Evolutionary conservation across 2,888 invertebrate genomes (phyloP).

Genomic region (Apodemia zela): DNA sequence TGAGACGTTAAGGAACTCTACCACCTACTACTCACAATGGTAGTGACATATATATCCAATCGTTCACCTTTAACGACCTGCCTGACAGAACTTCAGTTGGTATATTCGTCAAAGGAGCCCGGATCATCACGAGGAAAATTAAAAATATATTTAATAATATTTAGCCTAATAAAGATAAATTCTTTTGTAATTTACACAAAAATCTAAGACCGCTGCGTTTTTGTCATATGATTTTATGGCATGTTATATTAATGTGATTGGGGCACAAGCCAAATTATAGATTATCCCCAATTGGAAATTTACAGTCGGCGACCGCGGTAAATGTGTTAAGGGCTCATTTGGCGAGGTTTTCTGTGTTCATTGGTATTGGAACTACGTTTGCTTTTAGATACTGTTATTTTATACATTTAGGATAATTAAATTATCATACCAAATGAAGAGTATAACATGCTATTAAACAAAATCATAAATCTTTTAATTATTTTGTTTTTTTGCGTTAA

Average conservation of each 20-base stretch:
- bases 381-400: background rate
- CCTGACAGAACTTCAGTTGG: too few species aligned
- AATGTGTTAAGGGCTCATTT: conserved; percentile 29
- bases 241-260: conserved; percentile 35
- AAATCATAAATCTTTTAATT: too few species aligned
- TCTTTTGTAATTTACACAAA: background rate
- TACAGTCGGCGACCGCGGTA: conserved; percentile 33
- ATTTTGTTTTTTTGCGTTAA: too few species aligned
- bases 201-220: background rate
- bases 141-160: too few species aligned
- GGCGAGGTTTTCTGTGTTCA: conserved; percentile 16
- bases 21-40: too few species aligned
- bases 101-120: too few species aligned
- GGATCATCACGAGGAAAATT: too few species aligned
- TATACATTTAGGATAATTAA: background rate
- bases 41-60: too few species aligned
- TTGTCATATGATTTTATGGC: conserved; percentile 36
- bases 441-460: too few species aligned
- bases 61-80: too few species aligned
- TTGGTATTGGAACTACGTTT: conserved; percentile 2
- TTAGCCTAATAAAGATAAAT: too few species aligned
- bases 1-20: too few species aligned
- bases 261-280: conserved; percentile 39
- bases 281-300: conserved; percentile 38
- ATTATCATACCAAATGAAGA: background rate